phyloP scores from a whole-genome alignment of 2,888 invertebrate species.

The Rambutsinella grinnellia region DNA sequence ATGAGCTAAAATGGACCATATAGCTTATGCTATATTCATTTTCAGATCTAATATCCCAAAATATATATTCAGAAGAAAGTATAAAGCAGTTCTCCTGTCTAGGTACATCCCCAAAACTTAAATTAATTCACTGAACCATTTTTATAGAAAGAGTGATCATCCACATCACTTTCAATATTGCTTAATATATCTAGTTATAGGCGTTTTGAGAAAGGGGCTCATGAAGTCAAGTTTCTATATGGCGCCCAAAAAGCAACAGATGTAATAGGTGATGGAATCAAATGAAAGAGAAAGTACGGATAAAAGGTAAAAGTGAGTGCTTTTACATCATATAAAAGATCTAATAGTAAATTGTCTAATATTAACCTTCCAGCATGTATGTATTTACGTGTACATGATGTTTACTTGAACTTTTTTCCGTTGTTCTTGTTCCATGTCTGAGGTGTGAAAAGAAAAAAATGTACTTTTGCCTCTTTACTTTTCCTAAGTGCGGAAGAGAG shows the following conservation, averaged over 20 bases:
- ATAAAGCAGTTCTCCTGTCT: background rate
- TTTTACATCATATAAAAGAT: too few species aligned
- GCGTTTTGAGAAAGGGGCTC: background rate
- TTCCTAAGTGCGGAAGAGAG: conserved; percentile 5
- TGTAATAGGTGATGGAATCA: conserved; percentile 29
- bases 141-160: background rate
- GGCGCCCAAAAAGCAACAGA: conserved; percentile 39
- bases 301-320: conserved; percentile 16
- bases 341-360: conserved; percentile 13
- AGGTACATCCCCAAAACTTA: conserved; percentile 27
- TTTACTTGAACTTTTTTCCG: conserved; percentile 1
- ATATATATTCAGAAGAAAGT: background rate
- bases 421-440: background rate
- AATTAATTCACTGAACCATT: conserved; percentile 46
- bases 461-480: conserved; percentile 14
- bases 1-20: background rate
- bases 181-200: background rate
- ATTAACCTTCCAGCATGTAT: conserved; percentile 1
- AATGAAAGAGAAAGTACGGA: conserved; percentile 25
- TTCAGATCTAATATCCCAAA: too few species aligned
- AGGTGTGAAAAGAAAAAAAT: conserved; percentile 5
- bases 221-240: background rate
- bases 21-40: too few species aligned
- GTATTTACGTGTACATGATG: conserved; percentile 8
- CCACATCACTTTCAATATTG: background rate